Percentiles rank a stretch among this genome's conserved stretches.
Conservation (phyloP, 2,797 vertebrate genomes). For the Poeciliopsis presidionis region DNA sequence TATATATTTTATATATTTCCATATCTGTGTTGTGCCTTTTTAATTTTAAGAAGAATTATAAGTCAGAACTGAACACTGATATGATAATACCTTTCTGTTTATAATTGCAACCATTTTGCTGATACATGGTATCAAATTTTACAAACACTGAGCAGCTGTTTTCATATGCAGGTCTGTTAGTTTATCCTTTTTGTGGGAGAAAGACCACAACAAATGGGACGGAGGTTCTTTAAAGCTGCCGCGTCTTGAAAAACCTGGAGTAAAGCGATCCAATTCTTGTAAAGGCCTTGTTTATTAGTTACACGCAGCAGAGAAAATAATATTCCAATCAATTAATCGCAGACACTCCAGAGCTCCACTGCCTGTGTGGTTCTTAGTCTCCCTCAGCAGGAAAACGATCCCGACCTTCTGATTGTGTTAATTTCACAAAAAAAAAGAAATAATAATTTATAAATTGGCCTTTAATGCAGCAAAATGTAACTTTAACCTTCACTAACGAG, state of each 20-base stretch:
- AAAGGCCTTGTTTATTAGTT: not conserved
- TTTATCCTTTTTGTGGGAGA: not conserved
- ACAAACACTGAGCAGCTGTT: not conserved
- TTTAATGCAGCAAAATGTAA: not conserved
- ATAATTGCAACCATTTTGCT: not conserved
- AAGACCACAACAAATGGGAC: not conserved
- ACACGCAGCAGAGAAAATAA: not conserved
- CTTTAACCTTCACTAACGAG: not conserved
- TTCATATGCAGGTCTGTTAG: not conserved
- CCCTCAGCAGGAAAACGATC: not conserved
- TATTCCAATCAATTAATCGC: not conserved
- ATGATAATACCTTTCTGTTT: not conserved
- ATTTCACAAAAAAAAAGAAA: not conserved
- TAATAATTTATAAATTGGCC: not conserved
- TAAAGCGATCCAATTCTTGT: no score
- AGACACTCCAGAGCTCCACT: not conserved
- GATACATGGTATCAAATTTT: not conserved
- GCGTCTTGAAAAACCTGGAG: no score
- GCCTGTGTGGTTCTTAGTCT: not conserved
- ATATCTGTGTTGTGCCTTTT: not conserved
- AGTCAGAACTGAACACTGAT: not conserved
- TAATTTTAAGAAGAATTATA: not conserved
- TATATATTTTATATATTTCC: no score
- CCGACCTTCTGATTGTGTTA: not conserved
- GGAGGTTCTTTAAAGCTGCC: not conserved